Conservation (phyloP, 2,888 invertebrate species). For the Andricus quercusramuli region DNA sequence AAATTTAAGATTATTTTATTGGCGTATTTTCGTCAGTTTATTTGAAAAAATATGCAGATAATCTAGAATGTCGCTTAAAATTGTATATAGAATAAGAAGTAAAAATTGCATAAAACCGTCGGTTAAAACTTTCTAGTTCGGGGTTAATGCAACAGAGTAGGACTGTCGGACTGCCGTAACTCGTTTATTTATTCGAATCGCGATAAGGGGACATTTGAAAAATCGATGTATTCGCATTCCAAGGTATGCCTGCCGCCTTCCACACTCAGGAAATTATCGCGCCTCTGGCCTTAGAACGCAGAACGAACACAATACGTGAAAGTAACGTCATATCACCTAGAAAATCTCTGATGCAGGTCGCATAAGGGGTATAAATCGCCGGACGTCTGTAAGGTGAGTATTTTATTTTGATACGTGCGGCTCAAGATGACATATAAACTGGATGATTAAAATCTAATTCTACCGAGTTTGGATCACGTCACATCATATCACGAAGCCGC, state of each 20-base stretch:
- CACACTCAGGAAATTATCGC: slow-evolving; percentile 18
- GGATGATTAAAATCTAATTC: slow-evolving; percentile 51
- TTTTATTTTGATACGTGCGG: background rate
- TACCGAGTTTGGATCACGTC: slow-evolving; percentile 52
- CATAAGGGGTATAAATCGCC: slow-evolving; percentile 7
- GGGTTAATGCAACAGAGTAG: background rate
- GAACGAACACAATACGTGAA: slow-evolving; percentile 33
- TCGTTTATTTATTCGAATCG: slow-evolving; percentile 32
- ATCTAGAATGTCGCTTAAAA: background rate
- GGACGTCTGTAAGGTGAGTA: background rate
- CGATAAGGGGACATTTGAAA: slow-evolving; percentile 23
- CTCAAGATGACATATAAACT: slow-evolving; percentile 19
- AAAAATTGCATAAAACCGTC: background rate
- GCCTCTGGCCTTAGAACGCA: slow-evolving; percentile 21
- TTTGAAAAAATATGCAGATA: no score
- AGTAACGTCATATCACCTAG: slow-evolving; percentile 20
- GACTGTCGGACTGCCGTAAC: slow-evolving; percentile 14
- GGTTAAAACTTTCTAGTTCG: background rate
- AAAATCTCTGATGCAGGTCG: slow-evolving; percentile 19
- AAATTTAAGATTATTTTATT: no score
- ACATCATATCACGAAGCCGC: slow-evolving; percentile 51
- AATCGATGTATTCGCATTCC: slow-evolving; percentile 14
- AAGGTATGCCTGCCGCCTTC: slow-evolving; percentile 1
- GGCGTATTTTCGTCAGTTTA: no score
- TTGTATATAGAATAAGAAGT: background rate